phyloP scores from a whole-genome alignment of 1,140 invertebrate species.

The Trypoxylus dichotomus region DNA sequence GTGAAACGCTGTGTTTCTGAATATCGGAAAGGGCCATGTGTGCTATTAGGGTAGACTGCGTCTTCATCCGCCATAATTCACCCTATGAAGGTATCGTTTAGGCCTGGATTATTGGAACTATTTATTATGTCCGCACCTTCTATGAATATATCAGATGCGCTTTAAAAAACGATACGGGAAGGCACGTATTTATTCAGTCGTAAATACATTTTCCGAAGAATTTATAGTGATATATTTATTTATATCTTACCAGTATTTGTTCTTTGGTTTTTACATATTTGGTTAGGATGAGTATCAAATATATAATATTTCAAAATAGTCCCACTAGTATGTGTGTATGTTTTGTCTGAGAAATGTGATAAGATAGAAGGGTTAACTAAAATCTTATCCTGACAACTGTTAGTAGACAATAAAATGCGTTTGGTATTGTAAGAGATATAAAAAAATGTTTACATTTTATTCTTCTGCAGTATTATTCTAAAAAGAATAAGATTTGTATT shows the following conservation, averaged over 20 bases:
- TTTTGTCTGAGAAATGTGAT: neutral
- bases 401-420: no score
- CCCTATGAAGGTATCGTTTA: slow-evolving; percentile 23
- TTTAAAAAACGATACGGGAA: neutral
- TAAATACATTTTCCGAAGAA: neutral
- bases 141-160: slow-evolving; percentile 26
- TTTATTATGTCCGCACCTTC: slow-evolving; percentile 30
- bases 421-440: no score
- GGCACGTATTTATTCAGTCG: neutral
- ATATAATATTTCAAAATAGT: neutral
- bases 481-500: no score
- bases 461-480: no score
- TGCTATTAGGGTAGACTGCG: slow-evolving; percentile 9
- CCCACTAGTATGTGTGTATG: neutral
- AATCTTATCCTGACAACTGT: no score
- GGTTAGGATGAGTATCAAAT: neutral
- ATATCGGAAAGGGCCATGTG: slow-evolving; percentile 1
- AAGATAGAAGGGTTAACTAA: neutral
- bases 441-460: no score
- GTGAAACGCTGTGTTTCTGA: slow-evolving; percentile 7
- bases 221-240: slow-evolving; percentile 7
- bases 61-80: slow-evolving; percentile 25
- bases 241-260: neutral
- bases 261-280: neutral
- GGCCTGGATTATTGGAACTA: slow-evolving; percentile 29